Conservation (phyloP, 2,113 vertebrate species). For the Dermatemys mawii region DNA sequence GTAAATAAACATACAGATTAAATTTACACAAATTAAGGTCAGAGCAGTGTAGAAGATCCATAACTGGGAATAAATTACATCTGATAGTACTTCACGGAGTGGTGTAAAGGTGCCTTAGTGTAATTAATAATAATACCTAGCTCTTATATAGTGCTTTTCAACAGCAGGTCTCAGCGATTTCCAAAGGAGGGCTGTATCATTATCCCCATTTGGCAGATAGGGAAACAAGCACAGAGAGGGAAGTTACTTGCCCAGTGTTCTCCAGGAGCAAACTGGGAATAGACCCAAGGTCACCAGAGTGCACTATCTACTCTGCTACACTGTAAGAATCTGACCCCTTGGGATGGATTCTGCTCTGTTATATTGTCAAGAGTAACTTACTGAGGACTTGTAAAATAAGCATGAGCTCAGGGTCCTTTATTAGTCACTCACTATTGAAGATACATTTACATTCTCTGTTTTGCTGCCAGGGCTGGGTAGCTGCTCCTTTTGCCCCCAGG, state of each 20-base stretch:
- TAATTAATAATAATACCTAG: neutral
- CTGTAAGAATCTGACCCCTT: neutral
- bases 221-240: too few relatives aligned
- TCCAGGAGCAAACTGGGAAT: neutral
- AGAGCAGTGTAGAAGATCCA: neutral
- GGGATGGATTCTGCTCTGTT: neutral
- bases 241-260: neutral
- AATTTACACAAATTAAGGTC: neutral
- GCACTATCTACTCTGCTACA: neutral
- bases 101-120: neutral
- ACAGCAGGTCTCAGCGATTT: neutral
- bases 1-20: neutral
- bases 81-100: neutral
- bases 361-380: neutral
- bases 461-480: too few relatives aligned
- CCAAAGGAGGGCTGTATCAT: neutral
- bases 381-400: neutral
- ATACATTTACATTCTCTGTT: neutral
- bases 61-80: neutral
- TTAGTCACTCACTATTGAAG: neutral
- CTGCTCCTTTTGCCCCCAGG: too few relatives aligned
- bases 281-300: neutral
- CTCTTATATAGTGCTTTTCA: neutral
- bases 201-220: too few relatives aligned
- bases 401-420: neutral